phyloP scores from a whole-genome alignment of 1,140 invertebrate species.

The Drosophila arawakana region DNA sequence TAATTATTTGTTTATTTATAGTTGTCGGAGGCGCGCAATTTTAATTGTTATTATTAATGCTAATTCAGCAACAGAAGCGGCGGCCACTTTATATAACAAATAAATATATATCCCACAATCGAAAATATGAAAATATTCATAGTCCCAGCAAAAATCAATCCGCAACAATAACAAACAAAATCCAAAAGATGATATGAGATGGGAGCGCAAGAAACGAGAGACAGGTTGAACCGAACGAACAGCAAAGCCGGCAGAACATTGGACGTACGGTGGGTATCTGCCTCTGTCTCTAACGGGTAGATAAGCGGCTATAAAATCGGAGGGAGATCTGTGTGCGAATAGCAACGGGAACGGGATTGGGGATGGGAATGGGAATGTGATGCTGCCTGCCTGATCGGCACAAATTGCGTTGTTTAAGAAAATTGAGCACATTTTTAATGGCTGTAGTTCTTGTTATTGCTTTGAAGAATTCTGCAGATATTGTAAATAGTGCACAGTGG shows the following conservation, averaged over 20 bases:
- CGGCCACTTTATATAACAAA: constrained; percentile 15
- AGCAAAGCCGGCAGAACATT: constrained; percentile 7
- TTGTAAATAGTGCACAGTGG: constrained; percentile 15
- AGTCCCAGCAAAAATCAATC: constrained; percentile 61
- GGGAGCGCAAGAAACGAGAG: constrained; percentile 7
- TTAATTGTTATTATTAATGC: constrained; percentile 67
- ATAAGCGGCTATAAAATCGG: constrained; percentile 44
- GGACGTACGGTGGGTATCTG: neutral
- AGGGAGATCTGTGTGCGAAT: no score
- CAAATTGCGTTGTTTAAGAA: constrained; percentile 50
- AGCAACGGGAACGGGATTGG: no score
- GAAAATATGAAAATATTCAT: constrained; percentile 47
- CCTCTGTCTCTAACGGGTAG: constrained; percentile 6
- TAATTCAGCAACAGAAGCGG: constrained; percentile 58
- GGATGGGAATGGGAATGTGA: neutral
- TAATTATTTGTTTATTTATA: constrained; percentile 53
- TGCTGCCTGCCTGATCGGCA: constrained; percentile 36
- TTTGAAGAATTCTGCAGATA: neutral
- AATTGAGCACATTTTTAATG: constrained; percentile 18
- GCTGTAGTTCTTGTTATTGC: constrained; percentile 18
- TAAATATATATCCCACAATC: constrained; percentile 39
- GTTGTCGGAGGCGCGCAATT: constrained; percentile 44
- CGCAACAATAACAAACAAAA: constrained; percentile 57
- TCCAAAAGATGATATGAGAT: neutral
- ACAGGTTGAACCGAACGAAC: constrained; percentile 3